Conservation (phyloP, 2,113 vertebrate species). For the Eudyptes chrysolophus region DNA sequence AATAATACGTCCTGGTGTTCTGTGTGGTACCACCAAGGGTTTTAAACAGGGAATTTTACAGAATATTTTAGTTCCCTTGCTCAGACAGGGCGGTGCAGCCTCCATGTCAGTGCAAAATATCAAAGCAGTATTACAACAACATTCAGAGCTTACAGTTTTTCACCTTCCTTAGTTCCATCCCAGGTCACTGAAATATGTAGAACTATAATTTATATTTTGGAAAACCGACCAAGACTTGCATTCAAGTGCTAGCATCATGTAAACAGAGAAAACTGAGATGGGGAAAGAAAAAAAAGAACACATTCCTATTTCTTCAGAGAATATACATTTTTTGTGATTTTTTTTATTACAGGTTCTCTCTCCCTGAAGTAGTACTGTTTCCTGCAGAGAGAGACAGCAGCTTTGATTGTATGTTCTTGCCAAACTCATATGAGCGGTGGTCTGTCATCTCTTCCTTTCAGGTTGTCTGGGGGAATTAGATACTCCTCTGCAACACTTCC, state of each 20-base stretch:
- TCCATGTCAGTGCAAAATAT: neutral
- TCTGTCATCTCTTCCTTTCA: neutral
- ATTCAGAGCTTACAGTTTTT: neutral
- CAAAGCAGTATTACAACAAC: neutral
- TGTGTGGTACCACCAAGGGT: neutral
- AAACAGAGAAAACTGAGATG: neutral
- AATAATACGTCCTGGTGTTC: neutral
- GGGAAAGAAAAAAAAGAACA: neutral
- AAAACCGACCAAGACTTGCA: neutral
- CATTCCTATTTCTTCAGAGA: neutral
- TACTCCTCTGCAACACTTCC: constrained; percentile 21
- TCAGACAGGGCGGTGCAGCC: neutral
- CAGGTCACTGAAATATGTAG: neutral
- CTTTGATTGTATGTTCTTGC: neutral
- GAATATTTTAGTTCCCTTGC: neutral
- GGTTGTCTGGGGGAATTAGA: constrained; percentile 12
- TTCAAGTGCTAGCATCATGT: neutral
- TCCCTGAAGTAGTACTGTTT: neutral
- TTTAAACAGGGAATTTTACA: neutral
- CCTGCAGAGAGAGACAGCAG: neutral
- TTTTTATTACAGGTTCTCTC: neutral
- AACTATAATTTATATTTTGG: neutral
- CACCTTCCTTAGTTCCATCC: neutral
- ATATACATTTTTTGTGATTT: neutral
- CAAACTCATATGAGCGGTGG: neutral